A percentile compares a stretch with the other conserved stretches of the same genome.
phyloP scores from a whole-genome alignment of 2,113 vertebrate species.

The Marmota monax region DNA sequence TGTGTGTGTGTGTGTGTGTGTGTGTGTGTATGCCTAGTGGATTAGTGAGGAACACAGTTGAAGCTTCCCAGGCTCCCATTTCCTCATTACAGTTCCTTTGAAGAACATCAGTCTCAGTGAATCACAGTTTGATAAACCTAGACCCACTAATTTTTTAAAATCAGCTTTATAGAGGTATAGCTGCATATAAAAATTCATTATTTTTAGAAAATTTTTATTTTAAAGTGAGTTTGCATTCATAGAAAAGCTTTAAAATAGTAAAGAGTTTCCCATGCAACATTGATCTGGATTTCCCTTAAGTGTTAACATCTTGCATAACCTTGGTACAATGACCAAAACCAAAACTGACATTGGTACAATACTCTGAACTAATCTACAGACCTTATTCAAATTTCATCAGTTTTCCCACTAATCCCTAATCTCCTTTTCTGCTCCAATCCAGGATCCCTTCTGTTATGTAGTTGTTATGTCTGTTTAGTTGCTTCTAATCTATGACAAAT shows the following conservation, averaged over 20 bases:
- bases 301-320: background rate
- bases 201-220: conserved; percentile 18
- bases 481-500: background rate
- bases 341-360: background rate
- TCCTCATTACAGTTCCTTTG: background rate
- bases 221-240: conserved; percentile 17
- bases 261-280: background rate
- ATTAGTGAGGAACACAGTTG: background rate
- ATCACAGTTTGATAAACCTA: background rate
- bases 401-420: background rate
- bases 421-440: background rate
- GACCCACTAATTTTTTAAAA: background rate
- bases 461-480: background rate
- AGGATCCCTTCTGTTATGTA: background rate
- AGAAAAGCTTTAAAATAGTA: background rate
- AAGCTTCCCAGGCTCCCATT: background rate
- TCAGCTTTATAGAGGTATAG: background rate
- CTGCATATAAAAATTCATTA: background rate
- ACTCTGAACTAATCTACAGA: background rate
- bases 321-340: background rate
- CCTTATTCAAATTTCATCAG: background rate
- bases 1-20: background rate
- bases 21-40: background rate
- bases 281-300: background rate
- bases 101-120: background rate